These are phyloP conservation scores for Peromyscus nudipes DNA, from an alignment of 2,797 vertebrate genomes.

Conservation along the genomic window DNA sequence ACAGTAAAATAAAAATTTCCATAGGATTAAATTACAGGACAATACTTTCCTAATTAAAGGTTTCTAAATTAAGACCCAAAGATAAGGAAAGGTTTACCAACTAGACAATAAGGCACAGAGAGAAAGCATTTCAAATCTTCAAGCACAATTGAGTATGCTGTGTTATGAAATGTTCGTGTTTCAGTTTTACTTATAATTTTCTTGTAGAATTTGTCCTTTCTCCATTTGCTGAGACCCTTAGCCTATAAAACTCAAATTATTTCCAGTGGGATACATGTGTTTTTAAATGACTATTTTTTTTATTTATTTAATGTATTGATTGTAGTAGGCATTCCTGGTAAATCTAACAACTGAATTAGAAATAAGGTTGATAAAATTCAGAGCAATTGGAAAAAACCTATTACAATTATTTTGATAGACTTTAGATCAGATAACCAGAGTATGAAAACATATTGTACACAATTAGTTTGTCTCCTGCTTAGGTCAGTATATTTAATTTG, in stretches of 20 bases:
- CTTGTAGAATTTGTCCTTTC: neutral
- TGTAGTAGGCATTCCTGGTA: neutral
- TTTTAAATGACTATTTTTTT: neutral
- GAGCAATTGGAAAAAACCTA: neutral
- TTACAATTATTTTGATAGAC: neutral
- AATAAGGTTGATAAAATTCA: neutral
- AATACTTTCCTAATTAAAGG: neutral
- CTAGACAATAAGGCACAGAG: neutral
- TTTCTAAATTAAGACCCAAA: neutral
- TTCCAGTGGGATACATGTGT: neutral
- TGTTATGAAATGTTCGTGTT: neutral
- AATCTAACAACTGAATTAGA: neutral
- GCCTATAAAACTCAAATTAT: neutral
- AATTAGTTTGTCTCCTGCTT: neutral
- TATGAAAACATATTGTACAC: neutral
- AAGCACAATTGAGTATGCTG: neutral
- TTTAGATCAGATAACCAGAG: neutral
- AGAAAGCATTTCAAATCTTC: neutral
- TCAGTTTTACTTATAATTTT: neutral
- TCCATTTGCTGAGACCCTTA: neutral
- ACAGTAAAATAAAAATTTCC: neutral
- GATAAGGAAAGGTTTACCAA: neutral
- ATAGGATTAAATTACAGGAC: neutral
- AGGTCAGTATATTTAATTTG: neutral
- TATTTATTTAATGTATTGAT: neutral